These are phyloP conservation scores for Heliconius hermathena DNA, from an alignment of 1,140 invertebrate genomes.

Conservation along the genomic window DNA sequence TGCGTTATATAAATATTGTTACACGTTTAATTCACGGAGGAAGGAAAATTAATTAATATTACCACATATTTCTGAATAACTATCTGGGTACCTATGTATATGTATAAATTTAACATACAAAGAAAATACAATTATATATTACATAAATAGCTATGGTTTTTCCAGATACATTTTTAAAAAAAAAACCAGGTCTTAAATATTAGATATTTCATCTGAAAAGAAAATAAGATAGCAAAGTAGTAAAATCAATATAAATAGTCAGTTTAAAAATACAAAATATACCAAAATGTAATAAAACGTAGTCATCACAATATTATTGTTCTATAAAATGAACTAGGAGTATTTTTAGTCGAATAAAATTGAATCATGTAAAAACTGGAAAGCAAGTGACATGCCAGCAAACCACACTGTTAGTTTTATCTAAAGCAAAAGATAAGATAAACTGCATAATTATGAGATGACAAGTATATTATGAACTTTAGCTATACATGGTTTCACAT, in stretches of 20 bases:
- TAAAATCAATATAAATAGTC: too few relatives aligned
- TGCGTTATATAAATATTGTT: conserved; percentile 5
- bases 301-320: too few relatives aligned
- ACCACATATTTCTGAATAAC: background rate
- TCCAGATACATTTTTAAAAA: too few relatives aligned
- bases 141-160: background rate
- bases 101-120: background rate
- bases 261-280: too few relatives aligned
- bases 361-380: background rate
- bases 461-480: background rate
- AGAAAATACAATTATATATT: too few relatives aligned
- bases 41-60: background rate
- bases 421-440: background rate
- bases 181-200: too few relatives aligned
- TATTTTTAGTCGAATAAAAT: background rate
- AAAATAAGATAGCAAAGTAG: too few relatives aligned
- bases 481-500: background rate
- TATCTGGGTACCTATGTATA: background rate
- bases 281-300: too few relatives aligned
- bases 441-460: conserved; percentile 4
- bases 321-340: too few relatives aligned
- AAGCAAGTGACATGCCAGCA: background rate
- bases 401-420: background rate
- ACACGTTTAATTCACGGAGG: background rate
- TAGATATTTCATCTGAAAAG: too few relatives aligned